Evolutionary conservation across 2,113 vertebrate genomes (phyloP).

Genomic region (Cisticola juncidis): DNA sequence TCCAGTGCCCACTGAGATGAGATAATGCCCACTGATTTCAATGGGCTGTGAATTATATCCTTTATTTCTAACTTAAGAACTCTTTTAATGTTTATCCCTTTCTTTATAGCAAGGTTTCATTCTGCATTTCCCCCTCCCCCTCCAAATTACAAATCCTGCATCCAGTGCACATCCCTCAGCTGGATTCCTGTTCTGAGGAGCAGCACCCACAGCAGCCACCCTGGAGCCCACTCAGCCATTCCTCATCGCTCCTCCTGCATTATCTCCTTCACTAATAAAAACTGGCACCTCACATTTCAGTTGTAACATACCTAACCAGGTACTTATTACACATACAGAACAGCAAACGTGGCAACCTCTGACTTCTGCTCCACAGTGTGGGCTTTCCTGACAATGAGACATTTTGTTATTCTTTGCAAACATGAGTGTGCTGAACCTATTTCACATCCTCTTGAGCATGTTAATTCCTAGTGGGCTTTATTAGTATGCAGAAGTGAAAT

Average conservation of each 20-base stretch:
- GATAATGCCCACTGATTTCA: conserved; percentile 44
- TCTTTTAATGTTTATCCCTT: conserved; percentile 9
- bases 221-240: not conserved
- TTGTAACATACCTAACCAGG: conserved; percentile 35
- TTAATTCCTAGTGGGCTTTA: conserved; percentile 53
- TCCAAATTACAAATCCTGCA: not conserved
- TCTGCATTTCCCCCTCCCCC: not conserved
- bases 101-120: not conserved
- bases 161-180: not conserved
- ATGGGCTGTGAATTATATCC: conserved; percentile 14
- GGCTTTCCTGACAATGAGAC: conserved; percentile 32
- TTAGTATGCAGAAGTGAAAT: conserved; percentile 72
- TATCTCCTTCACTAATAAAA: conserved; percentile 60
- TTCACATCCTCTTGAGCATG: conserved; percentile 64
- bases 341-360: conserved; percentile 1
- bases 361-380: conserved; percentile 4
- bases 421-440: conserved; percentile 64
- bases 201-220: not conserved
- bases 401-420: conserved; percentile 72
- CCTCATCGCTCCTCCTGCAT: not conserved
- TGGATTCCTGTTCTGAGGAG: conserved; percentile 24
- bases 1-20: conserved; percentile 44
- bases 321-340: conserved; percentile 36
- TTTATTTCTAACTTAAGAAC: conserved; percentile 4
- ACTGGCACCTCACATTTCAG: conserved; percentile 59